Evolutionary conservation across 1,140 invertebrate genomes (phyloP).

Genomic region (Brachystomella parvula): DNA sequence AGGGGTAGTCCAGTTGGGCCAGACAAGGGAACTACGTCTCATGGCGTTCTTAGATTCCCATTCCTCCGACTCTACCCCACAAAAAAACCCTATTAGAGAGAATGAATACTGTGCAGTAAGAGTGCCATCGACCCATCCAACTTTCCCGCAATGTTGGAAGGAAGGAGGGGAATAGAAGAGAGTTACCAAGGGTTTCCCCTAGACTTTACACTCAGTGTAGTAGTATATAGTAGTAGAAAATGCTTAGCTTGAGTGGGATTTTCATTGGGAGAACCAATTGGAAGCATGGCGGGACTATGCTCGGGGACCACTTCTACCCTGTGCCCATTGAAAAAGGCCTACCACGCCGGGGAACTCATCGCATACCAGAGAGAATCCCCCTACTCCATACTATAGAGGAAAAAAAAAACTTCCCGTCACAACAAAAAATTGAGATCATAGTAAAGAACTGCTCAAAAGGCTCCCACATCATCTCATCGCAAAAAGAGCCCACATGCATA

Average conservation of each 20-base stretch:
- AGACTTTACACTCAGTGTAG: too few relatives aligned
- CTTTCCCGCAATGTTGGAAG: constrained; percentile 1
- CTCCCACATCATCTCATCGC: neutral
- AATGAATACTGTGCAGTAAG: neutral
- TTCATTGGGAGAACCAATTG: too few relatives aligned
- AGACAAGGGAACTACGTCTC: neutral
- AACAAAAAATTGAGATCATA: neutral
- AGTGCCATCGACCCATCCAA: neutral
- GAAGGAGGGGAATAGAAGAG: too few relatives aligned
- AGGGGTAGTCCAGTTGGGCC: too few relatives aligned
- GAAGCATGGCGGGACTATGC: neutral
- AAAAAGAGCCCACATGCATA: neutral
- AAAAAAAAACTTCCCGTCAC: neutral
- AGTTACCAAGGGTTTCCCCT: too few relatives aligned
- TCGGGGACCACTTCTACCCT: neutral
- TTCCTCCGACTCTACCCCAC: too few relatives aligned
- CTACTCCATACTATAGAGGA: neutral
- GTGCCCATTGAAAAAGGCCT: neutral
- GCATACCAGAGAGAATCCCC: too few relatives aligned
- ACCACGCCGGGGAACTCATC: too few relatives aligned
- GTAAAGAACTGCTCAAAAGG: neutral
- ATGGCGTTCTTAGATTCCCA: neutral
- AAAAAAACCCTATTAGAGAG: neutral
- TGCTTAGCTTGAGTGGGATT: too few relatives aligned
- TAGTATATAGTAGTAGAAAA: too few relatives aligned